Evolutionary conservation across 2,888 invertebrate genomes (phyloP), one percentile per base, ranked within the genome.

Genomic region (Melanargia galathea): DNA sequence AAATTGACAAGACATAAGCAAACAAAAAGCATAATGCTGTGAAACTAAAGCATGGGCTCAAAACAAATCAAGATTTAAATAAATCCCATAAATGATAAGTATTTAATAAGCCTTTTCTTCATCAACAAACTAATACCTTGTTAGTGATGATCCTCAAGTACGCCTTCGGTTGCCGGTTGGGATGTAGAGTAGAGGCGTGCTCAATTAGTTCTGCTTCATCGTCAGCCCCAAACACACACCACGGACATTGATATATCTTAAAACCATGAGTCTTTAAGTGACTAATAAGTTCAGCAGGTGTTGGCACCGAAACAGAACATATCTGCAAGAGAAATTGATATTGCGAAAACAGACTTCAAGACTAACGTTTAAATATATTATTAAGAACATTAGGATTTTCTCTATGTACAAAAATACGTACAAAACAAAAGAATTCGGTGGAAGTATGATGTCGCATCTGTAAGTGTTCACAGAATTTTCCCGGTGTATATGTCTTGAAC

Each of bases 231-330:
- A 74, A 75, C 0, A 84, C 75, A 64, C 92, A 92, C 81, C 87
- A 88, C 0, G 85, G 78, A 69, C 92, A 92, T 73, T 84, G 90
- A 65, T 88, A 90, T 58, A 87, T 66, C 65, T 79, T 85, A n/a
- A 92, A 64, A 0, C 80, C 83, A 67, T 93, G 93, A 1, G 26
- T 49, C 66, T 81, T 83, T 70, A 87, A 73, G 65, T 89, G 91
- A 18, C 76, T 70, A 5, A 86, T 62, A 43, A 92, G 70, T 13
- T 86, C 87, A 0, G 70, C 18, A 0, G 80, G 69, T 2, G 80
- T 79, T 1, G 75, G 64, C 6, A 70, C 62, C 13, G 68, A 67
- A 2, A 65, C 40, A 0, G 71, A 33, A 65, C 90, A 90, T 0
- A 81, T 61, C 90, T 90, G 75, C 2, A 79, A 79, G 54, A 33